A percentile compares a stretch with the other conserved stretches of the same genome.
Evolutionary conservation across 2,113 vertebrate genomes (phyloP).

Genomic region (Etheostoma spectabile): DNA sequence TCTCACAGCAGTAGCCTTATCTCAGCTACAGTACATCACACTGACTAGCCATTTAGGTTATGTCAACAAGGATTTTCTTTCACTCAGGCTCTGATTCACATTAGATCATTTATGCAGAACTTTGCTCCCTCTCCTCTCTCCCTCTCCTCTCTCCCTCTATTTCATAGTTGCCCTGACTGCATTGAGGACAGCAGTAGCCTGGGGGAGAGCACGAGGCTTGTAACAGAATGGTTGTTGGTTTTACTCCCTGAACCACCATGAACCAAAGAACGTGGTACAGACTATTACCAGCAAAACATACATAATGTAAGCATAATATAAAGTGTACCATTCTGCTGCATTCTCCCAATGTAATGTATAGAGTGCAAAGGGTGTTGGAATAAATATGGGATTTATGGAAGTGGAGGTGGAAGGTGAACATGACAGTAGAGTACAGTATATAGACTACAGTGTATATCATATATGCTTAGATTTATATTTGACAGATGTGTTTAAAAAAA

Average conservation of each 20-base stretch:
- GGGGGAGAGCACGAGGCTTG: neutral
- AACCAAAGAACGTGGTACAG: neutral
- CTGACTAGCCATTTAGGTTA: constrained; percentile 51
- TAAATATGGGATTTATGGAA: no score
- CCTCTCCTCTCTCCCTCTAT: neutral
- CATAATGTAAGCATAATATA: neutral
- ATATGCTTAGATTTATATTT: no score
- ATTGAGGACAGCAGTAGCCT: constrained; percentile 5
- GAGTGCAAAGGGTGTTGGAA: no score
- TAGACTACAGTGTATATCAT: no score
- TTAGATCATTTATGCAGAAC: constrained; percentile 17
- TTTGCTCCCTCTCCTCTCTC: neutral
- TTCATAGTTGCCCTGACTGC: neutral
- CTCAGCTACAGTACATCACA: constrained; percentile 25
- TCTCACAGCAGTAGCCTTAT: neutral
- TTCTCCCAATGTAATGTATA: neutral
- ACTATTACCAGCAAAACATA: neutral
- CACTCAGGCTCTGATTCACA: constrained; percentile 13
- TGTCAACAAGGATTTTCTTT: constrained; percentile 42
- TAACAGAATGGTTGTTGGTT: neutral
- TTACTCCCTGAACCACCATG: neutral
- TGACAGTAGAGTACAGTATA: no score
- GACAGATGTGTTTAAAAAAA: no score
- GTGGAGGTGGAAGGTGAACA: no score
- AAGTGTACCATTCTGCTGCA: neutral